Evolutionary conservation across 23 tunicate genomes (phyloP).

Genomic region (Ciona savignyi): DNA sequence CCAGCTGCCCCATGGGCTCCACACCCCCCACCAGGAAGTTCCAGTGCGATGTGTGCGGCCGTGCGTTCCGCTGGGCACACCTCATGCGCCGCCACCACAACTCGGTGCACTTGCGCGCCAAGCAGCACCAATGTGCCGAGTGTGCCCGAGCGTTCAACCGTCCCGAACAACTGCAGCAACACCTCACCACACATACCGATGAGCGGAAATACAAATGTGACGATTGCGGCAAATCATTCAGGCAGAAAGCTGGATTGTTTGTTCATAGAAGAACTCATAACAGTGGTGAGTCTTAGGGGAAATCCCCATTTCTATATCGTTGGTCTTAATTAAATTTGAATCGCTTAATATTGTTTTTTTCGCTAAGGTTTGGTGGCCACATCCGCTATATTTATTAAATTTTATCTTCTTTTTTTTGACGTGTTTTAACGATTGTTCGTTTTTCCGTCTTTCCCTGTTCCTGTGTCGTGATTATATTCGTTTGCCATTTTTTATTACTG

Average conservation of each 20-base stretch:
- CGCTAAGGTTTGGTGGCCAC: no score
- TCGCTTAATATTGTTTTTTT: no score
- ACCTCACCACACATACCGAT: conserved; percentile 7
- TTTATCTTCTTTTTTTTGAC: no score
- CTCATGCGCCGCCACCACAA: conserved; percentile 3
- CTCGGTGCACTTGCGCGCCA: conserved; percentile 8
- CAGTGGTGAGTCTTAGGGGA: no score
- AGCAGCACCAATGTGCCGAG: conserved; percentile 12
- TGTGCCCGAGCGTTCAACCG: conserved; percentile 11
- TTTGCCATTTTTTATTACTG: no score
- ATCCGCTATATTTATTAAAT: no score
- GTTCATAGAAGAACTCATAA: conserved; percentile 6
- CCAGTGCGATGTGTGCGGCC: conserved; percentile 11
- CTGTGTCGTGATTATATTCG: no score
- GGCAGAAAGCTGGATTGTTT: conserved; percentile 11
- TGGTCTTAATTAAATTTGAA: no score
- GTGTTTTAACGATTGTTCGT: no score
- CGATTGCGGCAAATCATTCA: conserved; percentile 8
- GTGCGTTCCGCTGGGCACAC: conserved; percentile 13
- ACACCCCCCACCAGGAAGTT: not conserved
- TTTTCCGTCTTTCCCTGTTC: no score
- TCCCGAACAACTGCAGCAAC: conserved; percentile 13
- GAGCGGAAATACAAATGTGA: conserved; percentile 8
- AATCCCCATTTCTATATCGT: no score
- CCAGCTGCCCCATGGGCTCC: not conserved